Conservation (phyloP, 2,113 vertebrate genomes). For the Heterotilapia buettikoferi region DNA sequence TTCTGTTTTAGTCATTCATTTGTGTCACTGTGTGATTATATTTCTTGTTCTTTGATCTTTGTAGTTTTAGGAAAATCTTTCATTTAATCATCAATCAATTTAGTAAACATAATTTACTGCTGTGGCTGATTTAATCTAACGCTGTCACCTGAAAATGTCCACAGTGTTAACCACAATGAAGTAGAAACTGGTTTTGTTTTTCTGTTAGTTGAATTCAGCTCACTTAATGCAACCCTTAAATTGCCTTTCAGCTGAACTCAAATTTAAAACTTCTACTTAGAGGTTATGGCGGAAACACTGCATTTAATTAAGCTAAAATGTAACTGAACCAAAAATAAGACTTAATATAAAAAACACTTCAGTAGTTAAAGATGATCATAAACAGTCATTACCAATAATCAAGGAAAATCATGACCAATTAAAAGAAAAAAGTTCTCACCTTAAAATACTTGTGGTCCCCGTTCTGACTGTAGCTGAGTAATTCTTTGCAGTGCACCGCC, state of each 20-base stretch:
- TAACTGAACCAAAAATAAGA: neutral
- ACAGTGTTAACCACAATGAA: neutral
- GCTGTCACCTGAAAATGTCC: neutral
- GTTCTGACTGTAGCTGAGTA: neutral
- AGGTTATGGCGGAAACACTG: neutral
- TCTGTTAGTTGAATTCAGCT: neutral
- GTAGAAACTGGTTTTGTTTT: neutral
- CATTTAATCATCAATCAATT: neutral
- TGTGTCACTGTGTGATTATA: neutral
- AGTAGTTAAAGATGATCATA: neutral
- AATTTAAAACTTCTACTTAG: neutral
- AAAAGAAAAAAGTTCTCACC: conserved; percentile 17
- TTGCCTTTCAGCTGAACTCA: neutral
- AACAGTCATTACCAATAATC: neutral
- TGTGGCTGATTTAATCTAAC: neutral
- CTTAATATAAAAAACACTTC: neutral
- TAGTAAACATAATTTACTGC: neutral
- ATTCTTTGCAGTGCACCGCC: neutral
- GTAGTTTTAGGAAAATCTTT: neutral
- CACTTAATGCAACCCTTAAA: neutral
- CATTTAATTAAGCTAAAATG: neutral
- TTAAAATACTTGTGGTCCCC: neutral
- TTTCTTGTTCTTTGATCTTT: neutral
- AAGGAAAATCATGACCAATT: neutral
- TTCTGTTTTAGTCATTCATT: neutral